Percentiles rank a stretch among this genome's conserved stretches.
Conservation (phyloP, 2,113 vertebrate genomes). For the Oncorhynchus masou region DNA sequence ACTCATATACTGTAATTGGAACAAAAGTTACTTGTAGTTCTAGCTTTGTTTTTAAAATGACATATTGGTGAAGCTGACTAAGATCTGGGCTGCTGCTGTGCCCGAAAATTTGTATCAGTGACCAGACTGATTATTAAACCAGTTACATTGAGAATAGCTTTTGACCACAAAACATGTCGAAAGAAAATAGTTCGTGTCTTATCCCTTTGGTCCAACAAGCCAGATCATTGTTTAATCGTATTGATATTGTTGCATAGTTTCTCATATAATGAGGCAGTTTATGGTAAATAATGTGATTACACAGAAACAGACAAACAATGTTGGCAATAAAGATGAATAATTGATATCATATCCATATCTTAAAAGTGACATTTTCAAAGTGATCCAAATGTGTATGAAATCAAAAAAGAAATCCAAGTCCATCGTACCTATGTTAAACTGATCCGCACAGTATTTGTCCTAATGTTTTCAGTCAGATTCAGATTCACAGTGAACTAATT, state of each 20-base stretch:
- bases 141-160: neutral
- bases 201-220: neutral
- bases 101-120: neutral
- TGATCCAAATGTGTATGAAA: too few species aligned
- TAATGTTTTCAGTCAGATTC: too few species aligned
- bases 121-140: slow-evolving; percentile 16
- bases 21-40: too few species aligned
- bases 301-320: neutral
- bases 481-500: too few species aligned
- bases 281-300: neutral
- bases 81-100: too few species aligned
- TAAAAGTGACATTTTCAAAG: too few species aligned
- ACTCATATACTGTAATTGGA: too few species aligned
- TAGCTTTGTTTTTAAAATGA: too few species aligned
- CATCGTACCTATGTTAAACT: too few species aligned
- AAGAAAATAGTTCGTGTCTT: neutral
- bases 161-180: neutral
- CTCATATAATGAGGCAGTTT: neutral
- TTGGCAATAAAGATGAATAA: neutral
- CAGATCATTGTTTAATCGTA: neutral
- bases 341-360: too few species aligned
- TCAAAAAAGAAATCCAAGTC: too few species aligned
- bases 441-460: neutral
- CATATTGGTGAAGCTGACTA: too few species aligned
- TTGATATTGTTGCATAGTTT: neutral